Evolutionary conservation across 2,797 vertebrate species (phyloP).

Genomic region (Pantherophis vulpinus): DNA sequence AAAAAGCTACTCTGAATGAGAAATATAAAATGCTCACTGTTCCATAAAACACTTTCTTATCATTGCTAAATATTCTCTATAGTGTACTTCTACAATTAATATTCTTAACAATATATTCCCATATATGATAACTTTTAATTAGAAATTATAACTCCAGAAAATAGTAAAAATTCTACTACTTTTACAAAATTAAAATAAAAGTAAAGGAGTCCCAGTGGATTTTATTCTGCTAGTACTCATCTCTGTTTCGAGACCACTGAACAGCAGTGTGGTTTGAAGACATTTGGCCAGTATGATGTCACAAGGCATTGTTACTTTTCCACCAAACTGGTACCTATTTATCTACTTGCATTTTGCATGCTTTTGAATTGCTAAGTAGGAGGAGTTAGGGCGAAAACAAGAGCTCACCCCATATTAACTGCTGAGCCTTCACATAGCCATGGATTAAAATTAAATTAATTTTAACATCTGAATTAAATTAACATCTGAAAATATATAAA

Average conservation of each 20-base stretch:
- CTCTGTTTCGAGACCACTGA: not conserved
- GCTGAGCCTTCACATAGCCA: not conserved
- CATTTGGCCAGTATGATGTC: not conserved
- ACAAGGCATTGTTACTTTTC: not conserved
- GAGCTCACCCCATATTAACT: not conserved
- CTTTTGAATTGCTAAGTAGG: not conserved
- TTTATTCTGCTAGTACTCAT: not conserved
- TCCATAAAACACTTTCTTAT: not conserved
- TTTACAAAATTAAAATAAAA: slow-evolving; percentile 24
- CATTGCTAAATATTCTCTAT: not conserved
- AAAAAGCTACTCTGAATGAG: not conserved
- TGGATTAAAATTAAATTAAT: slow-evolving; percentile 9
- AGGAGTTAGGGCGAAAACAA: not conserved
- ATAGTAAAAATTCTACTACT: not conserved
- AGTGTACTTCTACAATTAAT: not conserved
- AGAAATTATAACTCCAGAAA: not conserved
- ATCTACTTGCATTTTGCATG: not conserved
- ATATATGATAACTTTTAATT: not conserved
- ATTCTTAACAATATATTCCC: not conserved
- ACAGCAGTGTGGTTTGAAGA: not conserved
- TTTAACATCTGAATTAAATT: slow-evolving; percentile 10
- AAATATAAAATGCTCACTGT: not conserved
- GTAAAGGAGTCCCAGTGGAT: not conserved
- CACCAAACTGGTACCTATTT: not conserved
- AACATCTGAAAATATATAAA: slow-evolving; percentile 17